These are phyloP conservation scores for Diceros bicornis DNA, from an alignment of 2,797 vertebrate species.

Conservation along the genomic window DNA sequence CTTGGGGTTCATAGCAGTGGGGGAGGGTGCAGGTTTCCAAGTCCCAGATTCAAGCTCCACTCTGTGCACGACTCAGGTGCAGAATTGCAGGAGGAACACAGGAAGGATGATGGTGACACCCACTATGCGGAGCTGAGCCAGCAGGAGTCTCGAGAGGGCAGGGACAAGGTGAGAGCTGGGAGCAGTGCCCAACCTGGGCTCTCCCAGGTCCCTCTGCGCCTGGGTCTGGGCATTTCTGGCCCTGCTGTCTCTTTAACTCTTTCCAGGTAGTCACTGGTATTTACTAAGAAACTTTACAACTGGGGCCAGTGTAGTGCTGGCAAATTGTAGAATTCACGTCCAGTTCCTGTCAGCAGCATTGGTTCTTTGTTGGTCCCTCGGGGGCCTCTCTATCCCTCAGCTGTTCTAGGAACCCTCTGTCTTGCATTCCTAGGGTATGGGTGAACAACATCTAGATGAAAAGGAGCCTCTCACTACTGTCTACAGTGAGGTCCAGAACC, in stretches of 20 bases:
- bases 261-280: neutral
- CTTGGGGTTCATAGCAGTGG: neutral
- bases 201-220: neutral
- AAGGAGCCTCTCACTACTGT: accelerated
- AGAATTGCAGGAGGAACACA: neutral
- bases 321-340: neutral
- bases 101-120: neutral
- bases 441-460: neutral
- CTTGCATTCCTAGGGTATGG: neutral
- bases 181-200: neutral
- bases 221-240: neutral
- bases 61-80: neutral
- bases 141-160: neutral
- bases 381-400: no score
- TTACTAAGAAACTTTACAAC: neutral
- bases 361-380: neutral
- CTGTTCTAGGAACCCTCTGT: neutral
- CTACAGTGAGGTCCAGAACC: constrained; percentile 9
- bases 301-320: neutral
- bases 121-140: neutral
- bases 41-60: neutral
- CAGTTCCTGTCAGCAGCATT: neutral
- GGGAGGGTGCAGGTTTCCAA: neutral
- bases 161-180: neutral
- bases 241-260: neutral